phyloP scores from a whole-genome alignment of 35 echinoderm and acorn worm species.

The Stichopus chloronotus region DNA sequence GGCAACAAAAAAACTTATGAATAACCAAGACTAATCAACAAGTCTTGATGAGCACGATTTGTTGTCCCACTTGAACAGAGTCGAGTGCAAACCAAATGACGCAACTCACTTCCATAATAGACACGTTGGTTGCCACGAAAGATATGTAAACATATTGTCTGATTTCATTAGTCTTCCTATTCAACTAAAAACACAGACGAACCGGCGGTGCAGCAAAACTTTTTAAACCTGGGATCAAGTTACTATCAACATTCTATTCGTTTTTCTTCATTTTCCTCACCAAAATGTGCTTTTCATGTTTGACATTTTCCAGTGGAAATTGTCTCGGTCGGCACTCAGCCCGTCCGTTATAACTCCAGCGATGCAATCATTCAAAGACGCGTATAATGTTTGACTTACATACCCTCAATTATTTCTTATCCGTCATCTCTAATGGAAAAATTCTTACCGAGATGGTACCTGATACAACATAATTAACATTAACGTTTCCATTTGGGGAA shows the following conservation, averaged over 20 bases:
- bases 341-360: background rate
- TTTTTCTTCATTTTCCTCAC: background rate
- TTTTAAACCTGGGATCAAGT: background rate
- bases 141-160: background rate
- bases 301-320: background rate
- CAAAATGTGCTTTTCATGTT: background rate
- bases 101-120: background rate
- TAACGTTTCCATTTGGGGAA: background rate
- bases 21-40: background rate
- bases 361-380: background rate
- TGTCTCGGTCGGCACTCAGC: background rate
- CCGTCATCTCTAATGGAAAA: slow-evolving; percentile 4
- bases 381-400: background rate
- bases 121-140: background rate
- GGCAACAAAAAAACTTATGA: background rate
- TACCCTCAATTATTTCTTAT: background rate
- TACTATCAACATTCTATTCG: background rate
- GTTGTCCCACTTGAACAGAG: background rate
- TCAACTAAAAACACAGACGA: background rate
- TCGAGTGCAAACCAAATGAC: background rate
- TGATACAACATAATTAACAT: background rate
- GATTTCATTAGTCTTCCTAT: background rate
- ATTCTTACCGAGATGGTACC: background rate
- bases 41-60: background rate
- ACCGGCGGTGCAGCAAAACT: background rate